Evolutionary conservation across 2,797 vertebrate species (phyloP).

Genomic region (Neosalanx taihuensis): DNA sequence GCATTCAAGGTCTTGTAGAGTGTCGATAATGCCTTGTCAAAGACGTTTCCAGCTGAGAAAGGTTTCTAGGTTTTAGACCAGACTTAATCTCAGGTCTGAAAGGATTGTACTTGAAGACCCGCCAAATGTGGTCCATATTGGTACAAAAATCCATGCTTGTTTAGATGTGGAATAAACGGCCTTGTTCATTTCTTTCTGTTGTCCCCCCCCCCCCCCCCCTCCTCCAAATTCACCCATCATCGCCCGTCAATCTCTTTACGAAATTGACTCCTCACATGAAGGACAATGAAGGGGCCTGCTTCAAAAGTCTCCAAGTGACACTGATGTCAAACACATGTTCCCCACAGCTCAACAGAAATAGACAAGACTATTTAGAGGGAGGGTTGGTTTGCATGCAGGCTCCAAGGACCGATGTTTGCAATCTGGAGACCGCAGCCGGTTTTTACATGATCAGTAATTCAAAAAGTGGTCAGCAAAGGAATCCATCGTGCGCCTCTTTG

Average conservation of each 20-base stretch:
- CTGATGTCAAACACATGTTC: conserved; percentile 83
- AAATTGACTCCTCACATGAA: conserved; percentile 36
- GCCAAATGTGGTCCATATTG: conserved; percentile 25
- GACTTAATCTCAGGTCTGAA: neutral
- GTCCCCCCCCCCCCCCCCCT: conserved; percentile 46
- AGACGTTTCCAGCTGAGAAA: neutral
- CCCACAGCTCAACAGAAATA: conserved; percentile 77
- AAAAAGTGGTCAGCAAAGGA: conserved; percentile 78
- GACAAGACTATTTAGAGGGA: conserved; percentile 76
- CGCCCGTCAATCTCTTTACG: conserved; percentile 27
- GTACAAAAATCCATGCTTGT: conserved; percentile 41
- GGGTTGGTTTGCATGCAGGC: conserved; percentile 76
- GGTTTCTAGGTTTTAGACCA: neutral
- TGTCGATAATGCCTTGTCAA: neutral
- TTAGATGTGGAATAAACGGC: conserved; percentile 52
- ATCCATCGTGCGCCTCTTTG: conserved; percentile 75
- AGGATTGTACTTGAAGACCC: neutral
- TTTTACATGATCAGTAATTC: conserved; percentile 87
- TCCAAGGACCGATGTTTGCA: conserved; percentile 81
- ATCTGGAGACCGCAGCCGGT: conserved; percentile 78
- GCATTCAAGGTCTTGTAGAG: neutral
- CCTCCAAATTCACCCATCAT: conserved; percentile 49
- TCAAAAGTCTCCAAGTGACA: conserved; percentile 56
- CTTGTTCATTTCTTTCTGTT: conserved; percentile 55
- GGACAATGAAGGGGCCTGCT: conserved; percentile 43